These are phyloP conservation scores for Hydrophis major DNA, from an alignment of 2,797 vertebrate species.

Conservation along the genomic window DNA sequence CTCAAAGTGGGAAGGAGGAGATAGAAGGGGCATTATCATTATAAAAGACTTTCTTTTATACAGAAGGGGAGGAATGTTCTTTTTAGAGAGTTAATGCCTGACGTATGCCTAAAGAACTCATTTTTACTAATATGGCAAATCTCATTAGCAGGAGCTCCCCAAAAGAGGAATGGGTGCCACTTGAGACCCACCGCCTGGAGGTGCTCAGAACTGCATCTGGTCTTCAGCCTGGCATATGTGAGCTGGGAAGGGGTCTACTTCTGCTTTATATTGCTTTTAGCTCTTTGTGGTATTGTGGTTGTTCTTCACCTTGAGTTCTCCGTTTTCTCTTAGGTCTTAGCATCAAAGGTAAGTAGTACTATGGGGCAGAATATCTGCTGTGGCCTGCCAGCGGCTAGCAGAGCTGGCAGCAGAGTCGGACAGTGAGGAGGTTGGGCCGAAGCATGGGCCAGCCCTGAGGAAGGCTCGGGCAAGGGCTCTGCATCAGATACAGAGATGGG, in stretches of 20 bases:
- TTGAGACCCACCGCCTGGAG: neutral
- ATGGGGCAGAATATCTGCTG: too few relatives aligned
- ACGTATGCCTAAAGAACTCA: neutral
- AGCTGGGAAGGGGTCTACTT: neutral
- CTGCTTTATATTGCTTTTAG: neutral
- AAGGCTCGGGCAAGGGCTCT: too few relatives aligned
- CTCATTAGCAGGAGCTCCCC: neutral
- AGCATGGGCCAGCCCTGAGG: too few relatives aligned
- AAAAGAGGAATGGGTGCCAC: neutral
- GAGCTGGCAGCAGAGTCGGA: too few relatives aligned
- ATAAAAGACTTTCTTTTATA: neutral
- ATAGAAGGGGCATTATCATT: neutral
- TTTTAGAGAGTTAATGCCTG: neutral
- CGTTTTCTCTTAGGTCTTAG: neutral
- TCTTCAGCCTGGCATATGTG: neutral
- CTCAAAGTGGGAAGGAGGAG: neutral
- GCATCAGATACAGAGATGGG: too few relatives aligned
- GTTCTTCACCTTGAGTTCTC: neutral
- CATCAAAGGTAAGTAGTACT: neutral
- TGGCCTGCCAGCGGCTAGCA: too few relatives aligned
- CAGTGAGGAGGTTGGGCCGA: too few relatives aligned
- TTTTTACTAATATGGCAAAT: neutral
- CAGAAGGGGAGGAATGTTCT: neutral
- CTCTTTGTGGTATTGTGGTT: neutral
- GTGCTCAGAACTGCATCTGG: neutral